These are phyloP conservation scores for Zaprionus ghesquierei DNA, from an alignment of 1,140 invertebrate species.

Conservation along the genomic window DNA sequence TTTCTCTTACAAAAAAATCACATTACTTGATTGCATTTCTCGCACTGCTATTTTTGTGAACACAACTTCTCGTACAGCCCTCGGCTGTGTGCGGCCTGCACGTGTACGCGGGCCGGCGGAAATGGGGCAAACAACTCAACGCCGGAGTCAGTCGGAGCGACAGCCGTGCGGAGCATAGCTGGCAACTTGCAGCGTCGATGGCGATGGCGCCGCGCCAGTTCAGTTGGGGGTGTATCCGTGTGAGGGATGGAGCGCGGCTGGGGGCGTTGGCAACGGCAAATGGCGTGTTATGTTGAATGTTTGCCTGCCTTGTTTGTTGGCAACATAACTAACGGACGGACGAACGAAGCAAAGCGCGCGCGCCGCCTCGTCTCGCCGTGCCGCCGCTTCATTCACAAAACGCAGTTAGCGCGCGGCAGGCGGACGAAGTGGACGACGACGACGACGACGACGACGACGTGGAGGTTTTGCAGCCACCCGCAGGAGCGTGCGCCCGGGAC, in stretches of 20 bases:
- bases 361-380: not conserved
- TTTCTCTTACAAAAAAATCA: too few species aligned
- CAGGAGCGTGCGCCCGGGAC: not conserved
- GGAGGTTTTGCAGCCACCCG: constrained; percentile 41
- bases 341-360: too few species aligned
- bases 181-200: constrained; percentile 22
- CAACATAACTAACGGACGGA: constrained; percentile 71
- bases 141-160: constrained; percentile 35
- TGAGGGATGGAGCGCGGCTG: not conserved
- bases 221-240: not conserved
- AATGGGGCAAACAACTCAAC: constrained; percentile 68
- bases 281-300: constrained; percentile 31
- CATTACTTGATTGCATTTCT: too few species aligned
- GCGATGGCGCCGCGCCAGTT: constrained; percentile 20
- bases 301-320: constrained; percentile 59
- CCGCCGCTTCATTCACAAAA: constrained; percentile 71
- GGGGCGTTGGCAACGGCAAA: constrained; percentile 38
- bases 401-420: constrained; percentile 68
- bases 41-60: too few species aligned
- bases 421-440: constrained; percentile 42
- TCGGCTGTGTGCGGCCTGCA: constrained; percentile 26
- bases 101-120: constrained; percentile 49
- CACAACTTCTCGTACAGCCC: not conserved
- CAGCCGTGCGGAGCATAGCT: constrained; percentile 40
- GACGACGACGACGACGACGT: constrained; percentile 22